phyloP scores from a whole-genome alignment of 2,113 vertebrate species.

The Prochilodus magdalenae region DNA sequence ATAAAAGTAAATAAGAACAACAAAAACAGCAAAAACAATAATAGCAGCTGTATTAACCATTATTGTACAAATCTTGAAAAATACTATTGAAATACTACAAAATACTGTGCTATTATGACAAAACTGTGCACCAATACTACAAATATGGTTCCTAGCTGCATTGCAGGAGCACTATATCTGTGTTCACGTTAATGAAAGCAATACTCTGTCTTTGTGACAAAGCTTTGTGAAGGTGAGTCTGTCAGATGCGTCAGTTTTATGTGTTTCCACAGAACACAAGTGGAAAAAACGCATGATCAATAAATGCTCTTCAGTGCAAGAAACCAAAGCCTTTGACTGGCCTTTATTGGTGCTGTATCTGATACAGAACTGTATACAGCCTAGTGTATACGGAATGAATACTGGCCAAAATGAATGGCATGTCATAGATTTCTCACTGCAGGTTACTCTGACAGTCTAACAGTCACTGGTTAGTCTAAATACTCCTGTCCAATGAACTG shows the following conservation, averaged over 20 bases:
- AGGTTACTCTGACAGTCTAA: background rate
- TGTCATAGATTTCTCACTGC: background rate
- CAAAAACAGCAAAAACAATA: too few species aligned
- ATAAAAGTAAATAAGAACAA: too few species aligned
- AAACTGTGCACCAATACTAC: too few species aligned
- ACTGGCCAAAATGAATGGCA: background rate
- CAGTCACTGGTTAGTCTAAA: too few species aligned
- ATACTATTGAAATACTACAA: too few species aligned
- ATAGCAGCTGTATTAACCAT: too few species aligned
- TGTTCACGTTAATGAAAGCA: background rate
- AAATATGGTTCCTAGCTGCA: too few species aligned
- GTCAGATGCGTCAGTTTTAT: conserved; percentile 1
- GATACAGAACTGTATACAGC: background rate
- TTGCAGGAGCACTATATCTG: background rate
- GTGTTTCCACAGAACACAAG: background rate
- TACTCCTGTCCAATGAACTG: too few species aligned
- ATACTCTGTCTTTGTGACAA: background rate
- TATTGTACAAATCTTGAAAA: too few species aligned
- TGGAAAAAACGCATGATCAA: conserved; percentile 1
- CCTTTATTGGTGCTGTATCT: background rate
- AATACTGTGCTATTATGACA: too few species aligned
- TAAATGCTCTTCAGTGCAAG: background rate
- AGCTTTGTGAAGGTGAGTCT: background rate
- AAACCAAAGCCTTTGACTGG: background rate
- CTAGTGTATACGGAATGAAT: background rate